Evolutionary conservation across 2,113 vertebrate genomes (phyloP).

Genomic region (Bufo bufo): DNA sequence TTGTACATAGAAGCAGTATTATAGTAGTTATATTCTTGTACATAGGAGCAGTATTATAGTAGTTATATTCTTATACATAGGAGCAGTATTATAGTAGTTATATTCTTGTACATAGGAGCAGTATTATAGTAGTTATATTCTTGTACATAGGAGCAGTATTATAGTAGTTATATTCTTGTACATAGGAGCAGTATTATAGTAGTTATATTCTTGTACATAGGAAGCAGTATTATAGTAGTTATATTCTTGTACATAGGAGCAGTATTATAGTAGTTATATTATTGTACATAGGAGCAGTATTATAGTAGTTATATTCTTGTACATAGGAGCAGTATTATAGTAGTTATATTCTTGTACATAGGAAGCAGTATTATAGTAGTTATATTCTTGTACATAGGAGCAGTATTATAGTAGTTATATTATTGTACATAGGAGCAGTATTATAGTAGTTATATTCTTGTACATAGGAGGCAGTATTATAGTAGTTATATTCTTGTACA

Average conservation of each 20-base stretch:
- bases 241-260: background rate
- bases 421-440: too few relatives aligned
- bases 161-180: background rate
- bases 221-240: conserved; percentile 7
- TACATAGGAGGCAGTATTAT: too few relatives aligned
- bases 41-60: background rate
- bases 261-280: conserved; percentile 11
- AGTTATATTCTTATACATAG: too few relatives aligned
- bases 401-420: background rate
- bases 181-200: conserved; percentile 9
- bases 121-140: background rate
- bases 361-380: too few relatives aligned
- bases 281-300: conserved; percentile 5
- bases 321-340: background rate
- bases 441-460: too few relatives aligned
- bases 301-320: conserved; percentile 7
- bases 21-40: background rate
- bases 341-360: background rate
- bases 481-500: too few relatives aligned
- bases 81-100: too few relatives aligned
- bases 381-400: too few relatives aligned
- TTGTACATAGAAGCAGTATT: too few relatives aligned
- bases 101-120: too few relatives aligned
- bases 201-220: conserved; percentile 6
- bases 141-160: background rate